phyloP scores from a whole-genome alignment of 92 coral and sea anemone genomes.

The Zoanthus gigantus region DNA sequence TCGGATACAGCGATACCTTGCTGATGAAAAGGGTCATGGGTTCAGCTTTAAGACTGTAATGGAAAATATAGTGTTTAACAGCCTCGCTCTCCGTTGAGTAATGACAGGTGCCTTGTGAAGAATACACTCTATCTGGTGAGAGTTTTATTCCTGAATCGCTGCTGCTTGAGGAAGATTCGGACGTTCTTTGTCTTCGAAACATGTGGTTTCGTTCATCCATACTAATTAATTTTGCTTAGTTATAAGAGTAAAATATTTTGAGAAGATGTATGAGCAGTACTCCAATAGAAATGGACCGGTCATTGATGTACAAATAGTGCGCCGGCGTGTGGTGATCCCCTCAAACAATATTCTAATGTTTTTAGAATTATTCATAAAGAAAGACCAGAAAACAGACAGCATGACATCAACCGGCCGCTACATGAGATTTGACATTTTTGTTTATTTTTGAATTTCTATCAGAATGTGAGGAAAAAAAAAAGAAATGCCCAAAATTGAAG shows the following conservation, averaged over 20 bases:
- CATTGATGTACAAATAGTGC: background rate
- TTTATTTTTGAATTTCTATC: background rate
- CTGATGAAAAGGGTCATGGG: constrained; percentile 61
- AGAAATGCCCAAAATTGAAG: too few relatives aligned
- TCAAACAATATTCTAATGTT: constrained; percentile 3
- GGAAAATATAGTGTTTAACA: constrained; percentile 62
- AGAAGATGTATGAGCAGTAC: background rate
- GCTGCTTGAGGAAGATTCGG: constrained; percentile 40
- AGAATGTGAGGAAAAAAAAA: too few relatives aligned
- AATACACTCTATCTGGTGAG: constrained; percentile 50
- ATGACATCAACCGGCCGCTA: constrained; percentile 19
- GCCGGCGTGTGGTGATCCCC: constrained; percentile 12
- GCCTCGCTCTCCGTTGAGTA: constrained; percentile 55
- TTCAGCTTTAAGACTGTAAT: constrained; percentile 65
- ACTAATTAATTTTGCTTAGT: constrained; percentile 1
- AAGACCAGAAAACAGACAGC: background rate
- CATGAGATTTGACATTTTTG: background rate
- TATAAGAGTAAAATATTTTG: constrained; percentile 31
- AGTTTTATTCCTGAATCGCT: constrained; percentile 48
- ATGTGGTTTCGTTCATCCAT: constrained; percentile 15
- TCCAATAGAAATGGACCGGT: constrained; percentile 1
- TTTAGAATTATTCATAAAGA: constrained; percentile 22
- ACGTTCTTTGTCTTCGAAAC: constrained; percentile 10
- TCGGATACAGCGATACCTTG: constrained; percentile 76
- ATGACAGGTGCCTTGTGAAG: constrained; percentile 62